Base-by-base conservation (phyloP, 2,113 vertebrate species). In the Callocephalon fimbriatum region DNA sequence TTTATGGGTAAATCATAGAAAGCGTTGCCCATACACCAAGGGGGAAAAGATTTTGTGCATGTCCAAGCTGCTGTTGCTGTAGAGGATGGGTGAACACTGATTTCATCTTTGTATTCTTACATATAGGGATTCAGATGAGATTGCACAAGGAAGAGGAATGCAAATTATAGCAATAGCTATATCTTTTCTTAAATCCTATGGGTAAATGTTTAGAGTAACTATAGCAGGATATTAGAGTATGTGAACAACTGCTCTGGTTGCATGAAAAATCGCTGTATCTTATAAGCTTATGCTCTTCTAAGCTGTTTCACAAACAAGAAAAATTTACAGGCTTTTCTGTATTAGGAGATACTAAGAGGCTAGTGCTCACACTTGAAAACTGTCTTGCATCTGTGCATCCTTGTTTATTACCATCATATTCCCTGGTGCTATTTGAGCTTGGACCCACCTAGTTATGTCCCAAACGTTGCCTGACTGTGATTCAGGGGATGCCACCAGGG, bases 401-500 rank as follows among this genome's bases (percentile, higher is more conserved):
- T 88, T 9, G 37, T 71, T 62, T 58, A 50, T 21, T 37, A 8
- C 35, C 9, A 3, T 15, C 4, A 1, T 42, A 18, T 21, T 81
- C 31, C n/a, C 20, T 35, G 31, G 2, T 29, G 12, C 21, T 18
- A 7, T 47, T 65, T 56, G 35, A 76, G 44, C 48, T 80, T 45
- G 32, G 51, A 53, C 10, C 3, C 35, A 26, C 7, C 27, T 47
- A 14, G 67, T 51, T 76, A 23, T 35, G 35, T n/a, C n/a, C 67
- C 45, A 87, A 9, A 45, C 2, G 3, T 31, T 42, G 17, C 16
- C 54, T 84, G 54, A 2, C n/a, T 19, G 25, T 5, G 9, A 16
- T 48, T 53, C 65, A 48, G 61, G 48, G 53, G 53, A 66, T 62
- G 59, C 27, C 29, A 14, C 9, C 0, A 0, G 53, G 56, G 66